A percentile compares a stretch with the other conserved stretches of the same genome.
Conservation (phyloP, 2,113 vertebrate genomes). For the Synodontis membranacea region DNA sequence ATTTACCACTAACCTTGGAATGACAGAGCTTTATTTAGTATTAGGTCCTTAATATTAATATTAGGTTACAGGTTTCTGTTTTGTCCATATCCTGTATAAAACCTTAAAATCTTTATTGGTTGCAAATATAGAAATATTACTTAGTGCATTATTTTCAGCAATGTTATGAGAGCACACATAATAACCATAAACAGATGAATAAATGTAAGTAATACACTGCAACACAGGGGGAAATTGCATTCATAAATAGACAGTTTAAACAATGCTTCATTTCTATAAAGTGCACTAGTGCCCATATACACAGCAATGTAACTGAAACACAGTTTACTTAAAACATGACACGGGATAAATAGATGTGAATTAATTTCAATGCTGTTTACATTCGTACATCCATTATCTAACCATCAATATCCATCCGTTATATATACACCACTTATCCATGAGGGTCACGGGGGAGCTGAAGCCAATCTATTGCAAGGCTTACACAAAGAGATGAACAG, state of each 20-base stretch:
- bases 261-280: neutral
- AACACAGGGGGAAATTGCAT: neutral
- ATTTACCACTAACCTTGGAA: neutral
- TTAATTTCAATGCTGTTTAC: neutral
- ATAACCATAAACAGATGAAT: neutral
- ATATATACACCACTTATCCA: no score
- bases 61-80: neutral
- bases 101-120: neutral
- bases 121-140: neutral
- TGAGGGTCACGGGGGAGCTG: no score
- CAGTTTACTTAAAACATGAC: neutral
- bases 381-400: no score
- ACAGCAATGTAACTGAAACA: neutral
- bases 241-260: neutral
- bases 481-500: no score
- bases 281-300: no score
- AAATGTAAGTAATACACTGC: neutral
- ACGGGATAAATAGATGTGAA: neutral
- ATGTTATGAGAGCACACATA: no score
- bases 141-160: neutral
- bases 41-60: neutral
- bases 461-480: no score
- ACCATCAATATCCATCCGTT: no score
- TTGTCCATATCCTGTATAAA: neutral
- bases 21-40: neutral